phyloP scores from a whole-genome alignment of 2,797 vertebrate genomes.

The Labroides dimidiatus region DNA sequence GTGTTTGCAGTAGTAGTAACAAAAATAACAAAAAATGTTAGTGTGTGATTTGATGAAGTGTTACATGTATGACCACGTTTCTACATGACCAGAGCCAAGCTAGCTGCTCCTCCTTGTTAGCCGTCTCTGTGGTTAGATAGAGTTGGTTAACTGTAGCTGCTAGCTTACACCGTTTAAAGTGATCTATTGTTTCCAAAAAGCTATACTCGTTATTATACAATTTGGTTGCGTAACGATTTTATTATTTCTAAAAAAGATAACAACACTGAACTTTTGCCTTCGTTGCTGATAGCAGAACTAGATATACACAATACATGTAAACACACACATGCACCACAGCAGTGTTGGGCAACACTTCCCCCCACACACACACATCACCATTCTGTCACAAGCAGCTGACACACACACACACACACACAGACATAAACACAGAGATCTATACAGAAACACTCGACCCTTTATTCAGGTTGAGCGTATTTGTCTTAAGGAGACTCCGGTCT shows the following conservation, averaged over 20 bases:
- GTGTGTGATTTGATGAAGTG: too few relatives aligned
- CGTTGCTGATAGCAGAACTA: not conserved
- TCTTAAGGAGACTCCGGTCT: constrained; percentile 18
- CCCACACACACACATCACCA: not conserved
- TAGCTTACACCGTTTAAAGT: too few relatives aligned
- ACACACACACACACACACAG: constrained; percentile 15
- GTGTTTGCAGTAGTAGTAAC: too few relatives aligned
- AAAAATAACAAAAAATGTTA: too few relatives aligned
- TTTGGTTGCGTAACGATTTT: not conserved
- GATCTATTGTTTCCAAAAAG: too few relatives aligned
- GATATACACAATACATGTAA: constrained; percentile 1
- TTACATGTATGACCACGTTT: too few relatives aligned
- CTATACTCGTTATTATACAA: not conserved
- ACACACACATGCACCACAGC: constrained; percentile 13
- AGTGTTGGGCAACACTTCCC: constrained; percentile 45
- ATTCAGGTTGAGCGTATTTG: constrained; percentile 24
- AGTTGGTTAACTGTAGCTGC: too few relatives aligned
- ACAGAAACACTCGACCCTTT: not conserved
- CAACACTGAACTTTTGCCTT: not conserved
- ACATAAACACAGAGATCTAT: not conserved
- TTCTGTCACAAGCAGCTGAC: constrained; percentile 44
- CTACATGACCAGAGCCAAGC: too few relatives aligned
- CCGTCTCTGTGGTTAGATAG: too few relatives aligned
- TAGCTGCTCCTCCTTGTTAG: too few relatives aligned
- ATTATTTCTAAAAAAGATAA: not conserved